A percentile compares a stretch with the other conserved stretches of the same genome.
These are phyloP conservation scores for Ceratosolen solmsi DNA, from an alignment of 1,140 invertebrate genomes.

Conservation along the genomic window DNA sequence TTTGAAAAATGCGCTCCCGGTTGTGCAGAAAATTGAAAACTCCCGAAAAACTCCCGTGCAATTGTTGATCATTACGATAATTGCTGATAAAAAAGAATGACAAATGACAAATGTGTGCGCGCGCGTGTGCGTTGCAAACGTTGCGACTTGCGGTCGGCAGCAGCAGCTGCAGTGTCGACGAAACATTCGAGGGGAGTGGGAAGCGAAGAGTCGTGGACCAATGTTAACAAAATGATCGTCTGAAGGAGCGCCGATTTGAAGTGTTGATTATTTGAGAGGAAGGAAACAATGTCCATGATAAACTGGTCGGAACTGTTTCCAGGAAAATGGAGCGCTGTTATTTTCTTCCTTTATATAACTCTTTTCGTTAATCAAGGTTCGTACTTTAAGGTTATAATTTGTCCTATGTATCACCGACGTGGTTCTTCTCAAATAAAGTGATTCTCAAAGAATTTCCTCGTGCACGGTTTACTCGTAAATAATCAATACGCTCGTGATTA, in stretches of 20 bases:
- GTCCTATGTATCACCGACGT: too few relatives aligned
- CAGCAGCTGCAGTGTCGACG: background rate
- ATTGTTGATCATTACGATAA: background rate
- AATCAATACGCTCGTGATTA: background rate
- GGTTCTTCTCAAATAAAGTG: too few relatives aligned
- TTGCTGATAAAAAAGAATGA: conserved; percentile 6
- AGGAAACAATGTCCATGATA: conserved; percentile 59
- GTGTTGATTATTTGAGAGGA: background rate
- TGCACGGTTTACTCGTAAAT: conserved; percentile 22
- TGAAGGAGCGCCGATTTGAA: background rate
- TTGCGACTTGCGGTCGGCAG: background rate
- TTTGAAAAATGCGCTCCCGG: too few relatives aligned
- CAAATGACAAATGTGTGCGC: background rate
- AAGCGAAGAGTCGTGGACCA: background rate
- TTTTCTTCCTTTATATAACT: conserved; percentile 88
- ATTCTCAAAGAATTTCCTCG: too few relatives aligned
- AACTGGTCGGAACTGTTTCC: conserved; percentile 85
- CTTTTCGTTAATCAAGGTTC: conserved; percentile 88
- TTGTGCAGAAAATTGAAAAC: too few relatives aligned
- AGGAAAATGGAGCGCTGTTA: conserved; percentile 82
- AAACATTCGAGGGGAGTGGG: background rate
- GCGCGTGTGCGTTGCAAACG: background rate
- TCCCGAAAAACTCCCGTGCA: too few relatives aligned
- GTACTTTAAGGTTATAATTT: too few relatives aligned
- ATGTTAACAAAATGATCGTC: conserved; percentile 33